These are phyloP conservation scores for Cataglyphis livida DNA, from an alignment of 2,888 invertebrate genomes.

Conservation along the genomic window DNA sequence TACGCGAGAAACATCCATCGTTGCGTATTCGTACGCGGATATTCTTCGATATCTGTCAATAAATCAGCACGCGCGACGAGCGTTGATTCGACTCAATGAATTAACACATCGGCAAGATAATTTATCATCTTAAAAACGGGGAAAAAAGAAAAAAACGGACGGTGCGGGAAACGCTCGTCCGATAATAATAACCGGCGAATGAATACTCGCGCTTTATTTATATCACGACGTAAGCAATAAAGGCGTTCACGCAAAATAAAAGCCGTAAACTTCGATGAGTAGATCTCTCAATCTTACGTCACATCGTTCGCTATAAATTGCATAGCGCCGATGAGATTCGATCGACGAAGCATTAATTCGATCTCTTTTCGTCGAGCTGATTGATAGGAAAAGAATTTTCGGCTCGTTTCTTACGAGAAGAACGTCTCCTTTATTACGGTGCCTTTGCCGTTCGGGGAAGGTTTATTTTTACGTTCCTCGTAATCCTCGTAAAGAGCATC, in stretches of 20 bases:
- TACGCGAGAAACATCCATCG: neutral
- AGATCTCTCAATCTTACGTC: slow-evolving; percentile 42
- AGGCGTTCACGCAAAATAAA: slow-evolving; percentile 48
- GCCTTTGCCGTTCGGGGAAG: slow-evolving; percentile 14
- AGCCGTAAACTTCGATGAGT: slow-evolving; percentile 36
- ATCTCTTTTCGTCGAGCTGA: neutral
- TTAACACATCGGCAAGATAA: slow-evolving; percentile 12
- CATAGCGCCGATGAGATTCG: slow-evolving; percentile 7
- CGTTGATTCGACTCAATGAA: neutral
- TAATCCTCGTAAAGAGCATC: slow-evolving; percentile 48
- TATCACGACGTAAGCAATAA: slow-evolving; percentile 49
- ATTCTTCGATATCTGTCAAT: slow-evolving; percentile 13
- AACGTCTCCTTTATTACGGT: slow-evolving; percentile 32
- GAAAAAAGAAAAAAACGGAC: neutral
- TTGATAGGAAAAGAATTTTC: neutral
- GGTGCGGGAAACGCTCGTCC: slow-evolving; percentile 25
- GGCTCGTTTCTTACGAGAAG: neutral
- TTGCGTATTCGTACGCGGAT: neutral
- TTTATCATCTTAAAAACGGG: slow-evolving; percentile 35
- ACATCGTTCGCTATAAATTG: slow-evolving; percentile 46
- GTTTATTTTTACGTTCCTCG: slow-evolving; percentile 50
- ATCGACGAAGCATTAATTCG: slow-evolving; percentile 25
- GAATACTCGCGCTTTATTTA: slow-evolving; percentile 49
- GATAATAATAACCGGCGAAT: slow-evolving; percentile 49
- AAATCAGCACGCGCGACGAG: slow-evolving; percentile 8